These are phyloP conservation scores for Phortica variegata DNA, from an alignment of 1,140 invertebrate species.

Conservation along the genomic window DNA sequence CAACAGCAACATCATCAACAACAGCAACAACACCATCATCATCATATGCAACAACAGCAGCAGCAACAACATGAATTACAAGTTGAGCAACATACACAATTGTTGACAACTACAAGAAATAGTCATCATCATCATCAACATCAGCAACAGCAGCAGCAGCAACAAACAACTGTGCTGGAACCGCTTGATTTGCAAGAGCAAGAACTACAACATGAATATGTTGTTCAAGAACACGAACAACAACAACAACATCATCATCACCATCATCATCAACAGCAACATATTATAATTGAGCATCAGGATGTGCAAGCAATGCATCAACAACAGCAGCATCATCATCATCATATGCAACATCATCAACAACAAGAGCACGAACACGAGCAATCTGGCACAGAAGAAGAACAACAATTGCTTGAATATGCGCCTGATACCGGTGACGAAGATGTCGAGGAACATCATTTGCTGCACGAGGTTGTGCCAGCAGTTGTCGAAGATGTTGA, in stretches of 20 bases:
- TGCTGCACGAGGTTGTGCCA: constrained; percentile 9
- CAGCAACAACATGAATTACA: constrained; percentile 13
- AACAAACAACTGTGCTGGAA: constrained; percentile 22
- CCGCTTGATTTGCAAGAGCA: constrained; percentile 9
- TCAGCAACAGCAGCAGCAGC: constrained; percentile 37
- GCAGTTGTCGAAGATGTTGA: not conserved
- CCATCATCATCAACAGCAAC: constrained; percentile 33
- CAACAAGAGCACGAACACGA: constrained; percentile 34
- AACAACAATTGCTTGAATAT: constrained; percentile 10
- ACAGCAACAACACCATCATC: constrained; percentile 28
- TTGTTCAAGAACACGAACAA: constrained; percentile 17
- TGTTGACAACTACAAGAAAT: constrained; percentile 21
- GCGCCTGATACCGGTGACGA: constrained; percentile 8
- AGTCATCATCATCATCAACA: constrained; percentile 27
- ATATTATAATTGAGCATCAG: constrained; percentile 38
- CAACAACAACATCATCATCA: constrained; percentile 27
- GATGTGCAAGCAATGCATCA: constrained; percentile 18
- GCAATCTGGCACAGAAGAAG: not conserved
- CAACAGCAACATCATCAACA: constrained; percentile 19
- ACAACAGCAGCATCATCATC: constrained; percentile 31
- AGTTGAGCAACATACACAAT: constrained; percentile 7
- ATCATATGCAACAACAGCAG: constrained; percentile 32
- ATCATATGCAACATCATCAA: constrained; percentile 34
- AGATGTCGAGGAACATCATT: constrained; percentile 19
- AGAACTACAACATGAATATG: constrained; percentile 23